Evolutionary conservation across 2,888 invertebrate genomes (phyloP).

Genomic region (Clivina fossor): DNA sequence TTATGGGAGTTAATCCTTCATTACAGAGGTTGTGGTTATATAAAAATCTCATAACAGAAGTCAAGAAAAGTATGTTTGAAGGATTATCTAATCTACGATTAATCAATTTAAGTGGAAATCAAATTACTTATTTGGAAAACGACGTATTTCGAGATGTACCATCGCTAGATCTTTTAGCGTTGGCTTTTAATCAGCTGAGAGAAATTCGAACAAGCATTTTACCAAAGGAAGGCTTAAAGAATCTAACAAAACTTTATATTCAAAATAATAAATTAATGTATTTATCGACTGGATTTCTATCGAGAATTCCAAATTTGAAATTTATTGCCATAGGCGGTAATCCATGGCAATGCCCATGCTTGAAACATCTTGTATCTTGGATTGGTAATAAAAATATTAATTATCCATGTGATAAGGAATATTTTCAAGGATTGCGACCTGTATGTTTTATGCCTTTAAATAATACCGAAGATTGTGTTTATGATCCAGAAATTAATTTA

Average conservation of each 20-base stretch:
- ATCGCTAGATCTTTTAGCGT: neutral
- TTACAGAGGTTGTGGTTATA: neutral
- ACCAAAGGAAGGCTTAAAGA: neutral
- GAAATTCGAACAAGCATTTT: neutral
- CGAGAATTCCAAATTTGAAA: conserved; percentile 9
- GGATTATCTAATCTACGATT: conserved; percentile 9
- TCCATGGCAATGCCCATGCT: conserved; percentile 19
- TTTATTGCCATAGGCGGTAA: conserved; percentile 3
- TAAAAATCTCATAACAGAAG: neutral
- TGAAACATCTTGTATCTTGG: conserved; percentile 7
- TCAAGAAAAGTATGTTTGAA: neutral
- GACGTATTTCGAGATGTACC: conserved; percentile 3
- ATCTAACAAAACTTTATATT: conserved; percentile 2
- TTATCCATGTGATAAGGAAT: conserved; percentile 7
- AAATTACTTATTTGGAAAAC: neutral
- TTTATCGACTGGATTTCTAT: conserved; percentile 6
- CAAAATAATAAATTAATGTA: conserved; percentile 4
- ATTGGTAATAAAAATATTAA: conserved; percentile 1
- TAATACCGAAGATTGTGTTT: conserved; percentile 7
- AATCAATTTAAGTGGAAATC: neutral
- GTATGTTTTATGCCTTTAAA: conserved; percentile 4
- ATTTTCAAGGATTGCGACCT: neutral
- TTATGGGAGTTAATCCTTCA: neutral
- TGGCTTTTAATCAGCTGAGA: conserved; percentile 2
- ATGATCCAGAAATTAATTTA: no score